These are phyloP conservation scores for Drosophila suboccidentalis DNA, from an alignment of 2,888 invertebrate genomes.

Conservation along the genomic window DNA sequence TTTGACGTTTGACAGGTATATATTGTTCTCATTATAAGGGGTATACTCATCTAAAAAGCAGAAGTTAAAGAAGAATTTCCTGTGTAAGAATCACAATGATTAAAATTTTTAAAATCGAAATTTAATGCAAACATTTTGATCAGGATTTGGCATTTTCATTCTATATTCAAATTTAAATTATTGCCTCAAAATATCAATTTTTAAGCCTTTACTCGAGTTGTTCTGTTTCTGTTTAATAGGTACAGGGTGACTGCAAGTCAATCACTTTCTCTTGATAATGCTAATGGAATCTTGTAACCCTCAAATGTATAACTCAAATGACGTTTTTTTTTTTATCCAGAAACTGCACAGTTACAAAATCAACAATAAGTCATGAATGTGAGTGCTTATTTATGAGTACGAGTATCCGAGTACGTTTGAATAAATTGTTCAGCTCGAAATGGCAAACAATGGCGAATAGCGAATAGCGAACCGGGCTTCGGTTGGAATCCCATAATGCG, in stretches of 20 bases:
- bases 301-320: not conserved
- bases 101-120: too few species aligned
- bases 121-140: too few species aligned
- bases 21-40: not conserved
- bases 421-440: constrained; percentile 15
- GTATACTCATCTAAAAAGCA: not conserved
- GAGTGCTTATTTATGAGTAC: constrained; percentile 5
- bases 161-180: too few species aligned
- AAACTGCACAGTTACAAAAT: constrained; percentile 29
- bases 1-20: not conserved
- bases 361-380: constrained; percentile 1
- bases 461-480: constrained; percentile 9
- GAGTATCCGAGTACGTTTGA: constrained; percentile 3
- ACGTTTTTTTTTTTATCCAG: constrained; percentile 12
- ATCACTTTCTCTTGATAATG: not conserved
- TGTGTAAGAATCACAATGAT: too few species aligned
- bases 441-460: constrained; percentile 12
- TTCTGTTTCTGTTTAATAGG: too few species aligned
- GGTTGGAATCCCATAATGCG: constrained; percentile 9
- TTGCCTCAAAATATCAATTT: too few species aligned
- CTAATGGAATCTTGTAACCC: constrained; percentile 1
- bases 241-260: not conserved
- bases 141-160: too few species aligned
- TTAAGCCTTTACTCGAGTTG: too few species aligned
- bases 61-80: too few species aligned